Conservation (phyloP, 2,797 vertebrate genomes). For the Gymnodraco acuticeps region DNA sequence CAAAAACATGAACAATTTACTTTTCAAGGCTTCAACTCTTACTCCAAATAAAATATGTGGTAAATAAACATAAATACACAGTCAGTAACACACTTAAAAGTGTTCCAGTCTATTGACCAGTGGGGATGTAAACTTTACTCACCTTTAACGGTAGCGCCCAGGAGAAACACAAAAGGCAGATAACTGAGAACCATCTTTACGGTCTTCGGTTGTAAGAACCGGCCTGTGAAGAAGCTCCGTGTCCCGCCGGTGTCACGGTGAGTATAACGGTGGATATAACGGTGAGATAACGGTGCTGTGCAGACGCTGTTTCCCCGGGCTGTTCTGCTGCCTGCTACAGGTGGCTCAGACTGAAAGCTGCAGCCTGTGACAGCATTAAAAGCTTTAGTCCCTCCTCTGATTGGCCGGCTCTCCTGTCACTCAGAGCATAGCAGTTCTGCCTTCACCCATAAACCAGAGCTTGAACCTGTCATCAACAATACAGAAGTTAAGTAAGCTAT, state of each 20-base stretch:
- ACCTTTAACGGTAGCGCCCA: conserved; percentile 52
- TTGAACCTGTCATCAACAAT: conserved; percentile 15
- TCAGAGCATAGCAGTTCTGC: conserved; percentile 32
- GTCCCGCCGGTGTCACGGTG: neutral
- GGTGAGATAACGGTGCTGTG: conserved; percentile 31
- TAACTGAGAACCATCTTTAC: conserved; percentile 45
- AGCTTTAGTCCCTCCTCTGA: conserved; percentile 55
- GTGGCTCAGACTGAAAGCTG: conserved; percentile 61
- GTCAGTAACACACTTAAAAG: no score
- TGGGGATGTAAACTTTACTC: conserved; percentile 39
- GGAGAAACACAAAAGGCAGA: conserved; percentile 43
- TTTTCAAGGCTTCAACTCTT: neutral
- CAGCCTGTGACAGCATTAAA: conserved; percentile 58
- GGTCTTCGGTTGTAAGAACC: neutral
- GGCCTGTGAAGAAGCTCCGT: neutral
- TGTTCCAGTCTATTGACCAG: neutral
- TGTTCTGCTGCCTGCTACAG: conserved; percentile 63
- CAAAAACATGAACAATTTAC: neutral
- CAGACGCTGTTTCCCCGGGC: conserved; percentile 4
- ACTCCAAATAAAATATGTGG: neutral
- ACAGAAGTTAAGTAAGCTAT: neutral
- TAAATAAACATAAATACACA: neutral
- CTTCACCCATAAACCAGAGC: neutral
- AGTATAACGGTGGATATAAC: conserved; percentile 30
- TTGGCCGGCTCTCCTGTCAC: conserved; percentile 61